Evolutionary conservation across 2,888 invertebrate genomes (phyloP).

Genomic region (Epistrophe grossulariae): DNA sequence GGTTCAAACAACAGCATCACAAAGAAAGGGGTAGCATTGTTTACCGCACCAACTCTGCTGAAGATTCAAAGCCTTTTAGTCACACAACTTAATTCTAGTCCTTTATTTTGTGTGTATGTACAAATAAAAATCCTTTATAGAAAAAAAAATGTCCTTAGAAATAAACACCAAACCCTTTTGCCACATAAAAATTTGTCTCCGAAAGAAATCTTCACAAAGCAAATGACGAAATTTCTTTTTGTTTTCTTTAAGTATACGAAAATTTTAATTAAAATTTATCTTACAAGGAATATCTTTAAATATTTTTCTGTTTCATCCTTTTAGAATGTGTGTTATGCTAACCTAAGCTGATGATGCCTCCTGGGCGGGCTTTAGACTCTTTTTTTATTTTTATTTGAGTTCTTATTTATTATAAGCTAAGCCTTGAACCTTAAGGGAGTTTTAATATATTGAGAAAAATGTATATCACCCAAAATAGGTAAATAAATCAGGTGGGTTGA

Average conservation of each 20-base stretch:
- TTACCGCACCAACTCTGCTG: conserved; percentile 3
- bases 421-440: not conserved
- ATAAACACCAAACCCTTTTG: conserved; percentile 20
- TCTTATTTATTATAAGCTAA: not conserved
- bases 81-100: conserved; percentile 60
- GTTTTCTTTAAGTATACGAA: conserved; percentile 26
- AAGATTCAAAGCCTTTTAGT: conserved; percentile 55
- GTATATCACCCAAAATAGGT: not conserved
- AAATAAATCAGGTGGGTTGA: not conserved
- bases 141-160: not conserved
- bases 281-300: conserved; percentile 56
- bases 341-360: conserved; percentile 3
- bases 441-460: not conserved
- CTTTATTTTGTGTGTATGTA: conserved; percentile 13
- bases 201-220: conserved; percentile 40
- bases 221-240: conserved; percentile 33
- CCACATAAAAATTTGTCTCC: conserved; percentile 28
- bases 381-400: conserved; percentile 4
- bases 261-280: conserved; percentile 72
- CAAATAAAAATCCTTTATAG: conserved; percentile 20
- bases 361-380: not conserved
- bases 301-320: conserved; percentile 14
- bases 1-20: conserved; percentile 24
- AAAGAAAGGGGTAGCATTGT: conserved; percentile 33
- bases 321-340: not conserved